Evolutionary conservation across 1,140 invertebrate species (phyloP), one percentile per base, ranked within the genome.

Genomic region (Leptopilina clavipes): DNA sequence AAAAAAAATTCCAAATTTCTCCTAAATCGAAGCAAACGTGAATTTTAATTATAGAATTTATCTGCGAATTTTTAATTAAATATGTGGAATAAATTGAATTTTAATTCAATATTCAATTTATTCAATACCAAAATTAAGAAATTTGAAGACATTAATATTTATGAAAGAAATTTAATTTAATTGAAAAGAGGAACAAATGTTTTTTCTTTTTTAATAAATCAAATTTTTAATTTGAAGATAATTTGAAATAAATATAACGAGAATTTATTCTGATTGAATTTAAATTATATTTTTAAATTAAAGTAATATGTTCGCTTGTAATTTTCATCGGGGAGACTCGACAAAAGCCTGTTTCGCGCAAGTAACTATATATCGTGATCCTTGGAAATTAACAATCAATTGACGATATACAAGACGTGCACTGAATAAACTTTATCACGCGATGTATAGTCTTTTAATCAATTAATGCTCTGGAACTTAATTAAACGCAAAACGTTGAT

Each of bases 401-500:
- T 65, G 59, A 65, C 59, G 59, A 65, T 65, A n/a, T n/a, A 65
- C 59, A 65, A n/a, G 59, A 65, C 59, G 59, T 65, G 25, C 59
- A 65, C 59, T 65, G 59, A 65, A 37, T 31, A 31, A 40, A n/a
- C 25, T 22, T 31, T 65, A 65, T 65, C 59, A 65, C 59, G 59
- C 59, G 59, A 65, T 65, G 59, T 14, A 31, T 1, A 65, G 59
- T 65, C 59, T 65, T 65, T 65, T 65, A 65, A 65, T 65, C 59
- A 65, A 65, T 65, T 65, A 31, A 65, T 25, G 22, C 59, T n/a
- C 59, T 65, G 59, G 73, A 82, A 81, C 77, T 77, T 79, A 80
- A 84, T 85, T 81, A 86, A 83, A 83, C 54, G 79, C 72, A 75
- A 82, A 82, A 82, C 82, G 78, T 81, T 71, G 74, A 52, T 48